phyloP scores from a whole-genome alignment of 2,888 invertebrate species.

The Smittia aterrima region DNA sequence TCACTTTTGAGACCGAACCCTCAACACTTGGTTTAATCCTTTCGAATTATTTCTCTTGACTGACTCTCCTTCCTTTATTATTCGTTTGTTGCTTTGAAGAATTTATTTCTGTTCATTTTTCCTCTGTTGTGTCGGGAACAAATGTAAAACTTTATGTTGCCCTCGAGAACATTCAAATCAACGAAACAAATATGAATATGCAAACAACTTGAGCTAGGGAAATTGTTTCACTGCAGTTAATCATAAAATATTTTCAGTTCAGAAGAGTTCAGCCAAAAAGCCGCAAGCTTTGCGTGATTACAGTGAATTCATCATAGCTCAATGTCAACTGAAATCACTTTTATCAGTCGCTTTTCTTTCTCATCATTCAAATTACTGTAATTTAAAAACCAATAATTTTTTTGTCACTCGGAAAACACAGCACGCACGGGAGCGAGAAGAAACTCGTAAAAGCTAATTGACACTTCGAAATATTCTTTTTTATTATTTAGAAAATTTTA shows the following conservation, averaged over 20 bases:
- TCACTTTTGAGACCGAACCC: too few species aligned
- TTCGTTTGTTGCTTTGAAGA: background rate
- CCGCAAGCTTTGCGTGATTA: conserved; percentile 38
- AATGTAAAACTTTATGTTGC: background rate
- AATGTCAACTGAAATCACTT: conserved; percentile 22
- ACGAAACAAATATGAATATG: background rate
- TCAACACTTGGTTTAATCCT: background rate
- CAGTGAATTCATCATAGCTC: conserved; percentile 20
- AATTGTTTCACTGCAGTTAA: background rate
- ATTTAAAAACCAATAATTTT: background rate
- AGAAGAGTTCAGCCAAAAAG: background rate
- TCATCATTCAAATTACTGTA: background rate
- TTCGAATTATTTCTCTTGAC: conserved; percentile 7
- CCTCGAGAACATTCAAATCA: background rate
- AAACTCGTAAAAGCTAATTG: conserved; percentile 10
- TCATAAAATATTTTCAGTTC: background rate
- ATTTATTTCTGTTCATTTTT: background rate
- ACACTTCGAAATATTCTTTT: conserved; percentile 10
- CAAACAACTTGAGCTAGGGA: background rate
- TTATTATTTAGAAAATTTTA: background rate
- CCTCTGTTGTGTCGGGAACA: background rate
- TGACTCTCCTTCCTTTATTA: background rate
- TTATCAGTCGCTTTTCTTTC: background rate
- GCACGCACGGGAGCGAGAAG: background rate
- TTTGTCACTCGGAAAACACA: background rate